These are phyloP conservation scores for Hirtodrosophila alboralis DNA, from an alignment of 2,888 invertebrate species.

Conservation along the genomic window DNA sequence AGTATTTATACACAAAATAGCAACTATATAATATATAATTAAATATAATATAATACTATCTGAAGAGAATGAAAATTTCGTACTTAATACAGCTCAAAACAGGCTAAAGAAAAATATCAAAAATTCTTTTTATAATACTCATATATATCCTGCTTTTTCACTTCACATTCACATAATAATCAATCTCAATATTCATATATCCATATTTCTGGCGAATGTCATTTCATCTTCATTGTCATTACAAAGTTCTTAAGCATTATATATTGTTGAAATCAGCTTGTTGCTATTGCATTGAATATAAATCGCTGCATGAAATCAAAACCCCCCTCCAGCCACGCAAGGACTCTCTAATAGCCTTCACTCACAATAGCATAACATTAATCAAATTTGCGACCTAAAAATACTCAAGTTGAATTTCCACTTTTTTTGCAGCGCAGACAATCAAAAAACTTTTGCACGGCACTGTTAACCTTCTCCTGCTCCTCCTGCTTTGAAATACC, in stretches of 20 bases:
- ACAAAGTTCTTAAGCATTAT: constrained; percentile 43
- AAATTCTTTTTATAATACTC: too few species aligned
- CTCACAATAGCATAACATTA: constrained; percentile 67
- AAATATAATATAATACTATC: too few species aligned
- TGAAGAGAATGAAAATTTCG: too few species aligned
- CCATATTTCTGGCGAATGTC: neutral
- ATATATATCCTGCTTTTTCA: too few species aligned
- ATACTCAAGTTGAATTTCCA: constrained; percentile 62
- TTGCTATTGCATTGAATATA: constrained; percentile 66
- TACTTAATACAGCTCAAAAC: too few species aligned
- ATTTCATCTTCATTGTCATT: constrained; percentile 31
- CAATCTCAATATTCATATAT: constrained; percentile 41
- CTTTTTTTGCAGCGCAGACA: constrained; percentile 66
- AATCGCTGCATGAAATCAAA: constrained; percentile 66
- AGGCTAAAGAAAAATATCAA: too few species aligned
- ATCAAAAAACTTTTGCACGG: constrained; percentile 69
- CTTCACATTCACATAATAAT: too few species aligned
- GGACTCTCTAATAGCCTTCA: constrained; percentile 68
- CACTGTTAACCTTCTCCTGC: constrained; percentile 12
- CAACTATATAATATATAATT: too few species aligned
- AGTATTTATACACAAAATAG: too few species aligned
- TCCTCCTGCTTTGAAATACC: too few species aligned
- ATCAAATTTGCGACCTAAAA: constrained; percentile 74
- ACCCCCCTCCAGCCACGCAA: constrained; percentile 44
- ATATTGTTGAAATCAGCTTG: constrained; percentile 47